Percentiles rank a stretch among this genome's conserved stretches.
Evolutionary conservation across 2,888 invertebrate species (phyloP).

Genomic region (Drosophila putrida): DNA sequence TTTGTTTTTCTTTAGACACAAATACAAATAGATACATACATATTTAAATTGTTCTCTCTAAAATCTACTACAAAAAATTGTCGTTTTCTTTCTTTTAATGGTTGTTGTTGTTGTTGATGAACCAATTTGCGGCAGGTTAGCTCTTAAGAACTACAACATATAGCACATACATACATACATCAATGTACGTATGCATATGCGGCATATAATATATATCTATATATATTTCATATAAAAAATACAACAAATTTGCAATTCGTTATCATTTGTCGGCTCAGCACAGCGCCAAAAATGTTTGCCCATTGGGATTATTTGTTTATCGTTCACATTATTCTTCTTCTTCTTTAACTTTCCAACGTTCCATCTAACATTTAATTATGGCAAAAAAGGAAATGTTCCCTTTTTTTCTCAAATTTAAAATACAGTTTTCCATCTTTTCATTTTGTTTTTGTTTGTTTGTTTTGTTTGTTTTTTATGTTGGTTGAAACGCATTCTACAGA

Average conservation of each 20-base stretch:
- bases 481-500: conserved; percentile 65
- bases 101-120: conserved; percentile 39
- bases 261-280: conserved; percentile 61
- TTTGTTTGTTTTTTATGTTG: conserved; percentile 29
- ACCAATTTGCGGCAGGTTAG: conserved; percentile 64
- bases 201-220: conserved; percentile 47
- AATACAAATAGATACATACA: conserved; percentile 66
- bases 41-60: conserved; percentile 45
- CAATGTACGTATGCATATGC: conserved; percentile 43
- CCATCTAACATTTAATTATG: conserved; percentile 67
- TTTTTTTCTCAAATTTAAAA: conserved; percentile 51
- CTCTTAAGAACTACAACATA: conserved; percentile 70
- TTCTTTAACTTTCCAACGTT: conserved; percentile 13
- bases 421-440: conserved; percentile 44
- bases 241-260: conserved; percentile 77
- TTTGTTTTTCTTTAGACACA: conserved; percentile 65
- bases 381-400: conserved; percentile 51
- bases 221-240: conserved; percentile 69
- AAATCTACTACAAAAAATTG: conserved; percentile 70
- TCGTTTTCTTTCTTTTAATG: conserved; percentile 32
- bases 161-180: conserved; percentile 50
- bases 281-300: conserved; percentile 50
- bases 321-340: conserved; percentile 28
- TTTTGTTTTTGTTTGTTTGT: conserved; percentile 25
- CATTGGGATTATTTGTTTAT: conserved; percentile 49